Evolutionary conservation across 2,888 invertebrate genomes (phyloP), one percentile per base, ranked within the genome.

Genomic region (Capitulum mitella): DNA sequence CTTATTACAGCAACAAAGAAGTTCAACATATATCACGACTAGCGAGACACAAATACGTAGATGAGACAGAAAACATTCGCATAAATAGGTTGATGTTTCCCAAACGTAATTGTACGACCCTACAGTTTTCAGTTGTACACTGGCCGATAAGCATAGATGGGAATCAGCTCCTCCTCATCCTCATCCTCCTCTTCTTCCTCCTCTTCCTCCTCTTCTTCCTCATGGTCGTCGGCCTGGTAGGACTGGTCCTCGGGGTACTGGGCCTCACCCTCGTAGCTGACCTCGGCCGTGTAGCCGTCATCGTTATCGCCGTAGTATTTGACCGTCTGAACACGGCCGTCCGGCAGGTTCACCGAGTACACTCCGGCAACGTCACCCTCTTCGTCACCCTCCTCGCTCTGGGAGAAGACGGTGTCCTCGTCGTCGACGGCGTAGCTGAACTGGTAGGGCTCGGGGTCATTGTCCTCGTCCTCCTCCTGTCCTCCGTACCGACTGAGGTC

Each of bases 261-360:
- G 32, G 64, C 64, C 64, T 64, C 64, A 34, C 64, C 64, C 64
- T 64, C 64, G 34, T 64, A 64, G 64, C 64, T 64, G 64, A 64
- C 64, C 64, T 64, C 64, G 32, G 64, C 58, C 58, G 58, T 64
- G 64, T 64, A 64, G 64, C 64, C 64, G 34, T 32, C 64, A 3
- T 64, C 34, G 64, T 34, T 34, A 34, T 34, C 64, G 64, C 29
- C 64, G 16, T 5, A 64, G 64, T 64, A 64, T 5, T 19, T 32
- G 34, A 64, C 64, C 34, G 64, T 64, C 34, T 64, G 64, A 3
- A 64, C 34, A 34, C 64, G 64, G 34, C 64, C 64, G 51, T 64
- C 64, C 19, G 64, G 64, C 64, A 64, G 64, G 64, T 64, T 64
- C 19, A 64, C 64, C 14, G 64, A 32, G 34, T 64, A 64, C 64